A percentile compares a stretch with the other conserved stretches of the same genome.
Conservation (phyloP, 1,140 invertebrate genomes). For the Eupristina koningsbergeri region DNA sequence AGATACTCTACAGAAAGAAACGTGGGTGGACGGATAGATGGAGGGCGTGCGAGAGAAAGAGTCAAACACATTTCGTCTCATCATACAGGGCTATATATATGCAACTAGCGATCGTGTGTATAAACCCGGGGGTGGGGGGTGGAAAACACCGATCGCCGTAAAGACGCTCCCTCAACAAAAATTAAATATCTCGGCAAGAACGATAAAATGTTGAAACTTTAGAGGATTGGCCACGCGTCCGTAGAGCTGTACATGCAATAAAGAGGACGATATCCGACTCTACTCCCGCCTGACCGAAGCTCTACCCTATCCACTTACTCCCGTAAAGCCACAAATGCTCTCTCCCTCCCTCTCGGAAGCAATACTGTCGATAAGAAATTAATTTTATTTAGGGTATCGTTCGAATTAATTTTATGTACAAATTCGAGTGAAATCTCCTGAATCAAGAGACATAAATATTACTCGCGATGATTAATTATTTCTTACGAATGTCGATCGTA, state of each 20-base stretch:
- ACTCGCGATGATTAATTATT: too few relatives aligned
- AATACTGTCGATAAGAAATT: neutral
- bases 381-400: neutral
- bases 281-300: neutral
- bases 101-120: neutral
- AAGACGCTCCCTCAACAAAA: constrained; percentile 63
- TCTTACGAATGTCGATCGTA: too few relatives aligned
- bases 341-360: neutral
- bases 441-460: too few relatives aligned
- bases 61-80: constrained; percentile 16
- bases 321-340: neutral
- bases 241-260: constrained; percentile 46
- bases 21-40: too few relatives aligned
- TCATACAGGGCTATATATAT: neutral
- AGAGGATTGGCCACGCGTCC: constrained; percentile 54
- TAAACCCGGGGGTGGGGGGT: neutral
- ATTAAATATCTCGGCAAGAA: constrained; percentile 67
- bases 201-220: constrained; percentile 66
- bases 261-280: constrained; percentile 38
- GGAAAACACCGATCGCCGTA: constrained; percentile 55
- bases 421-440: too few relatives aligned
- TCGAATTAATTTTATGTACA: neutral
- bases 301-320: neutral
- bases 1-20: constrained; percentile 1
- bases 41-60: too few relatives aligned